A percentile compares a stretch with the other conserved stretches of the same genome.
These are phyloP conservation scores for Grammomys dolichurus DNA, from an alignment of 2,113 vertebrate species.

Conservation along the genomic window DNA sequence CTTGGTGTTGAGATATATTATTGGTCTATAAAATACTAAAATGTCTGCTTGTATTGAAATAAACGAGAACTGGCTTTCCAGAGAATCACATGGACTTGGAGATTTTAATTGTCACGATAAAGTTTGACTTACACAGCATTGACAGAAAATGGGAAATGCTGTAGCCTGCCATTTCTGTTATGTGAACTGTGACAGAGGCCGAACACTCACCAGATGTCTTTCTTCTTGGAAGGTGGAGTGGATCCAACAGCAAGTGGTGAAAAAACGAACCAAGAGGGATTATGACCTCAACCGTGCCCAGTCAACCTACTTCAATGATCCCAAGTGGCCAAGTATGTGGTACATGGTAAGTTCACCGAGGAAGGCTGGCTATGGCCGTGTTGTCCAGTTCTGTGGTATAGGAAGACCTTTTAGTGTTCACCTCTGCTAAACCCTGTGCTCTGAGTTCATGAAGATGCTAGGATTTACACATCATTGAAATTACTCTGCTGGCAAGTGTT, in stretches of 20 bases:
- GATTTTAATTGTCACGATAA: slow-evolving; percentile 55
- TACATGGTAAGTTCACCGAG: slow-evolving; percentile 94
- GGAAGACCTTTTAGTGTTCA: background rate
- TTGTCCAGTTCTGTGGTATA: background rate
- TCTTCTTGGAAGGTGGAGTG: slow-evolving; percentile 95
- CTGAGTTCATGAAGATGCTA: background rate
- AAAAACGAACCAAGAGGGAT: slow-evolving; percentile 97
- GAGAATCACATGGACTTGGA: background rate
- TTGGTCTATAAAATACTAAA: slow-evolving; percentile 28
- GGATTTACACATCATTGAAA: background rate
- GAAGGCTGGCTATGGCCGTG: background rate
- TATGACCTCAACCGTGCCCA: slow-evolving; percentile 92
- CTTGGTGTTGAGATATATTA: background rate
- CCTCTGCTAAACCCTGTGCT: background rate
- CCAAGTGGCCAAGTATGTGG: slow-evolving; percentile 99
- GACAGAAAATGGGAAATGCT: slow-evolving; percentile 57
- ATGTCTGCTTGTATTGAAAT: background rate
- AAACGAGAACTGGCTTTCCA: slow-evolving; percentile 7
- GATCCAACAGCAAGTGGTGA: slow-evolving; percentile 98
- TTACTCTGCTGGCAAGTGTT: background rate
- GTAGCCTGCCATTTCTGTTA: slow-evolving; percentile 64
- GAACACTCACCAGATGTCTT: slow-evolving; percentile 79
- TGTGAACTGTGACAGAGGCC: slow-evolving; percentile 53
- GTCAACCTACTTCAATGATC: slow-evolving; percentile 96
- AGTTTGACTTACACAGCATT: slow-evolving; percentile 16